Evolutionary conservation across 2,888 invertebrate species (phyloP).

Genomic region (Drosophila multiciliata): DNA sequence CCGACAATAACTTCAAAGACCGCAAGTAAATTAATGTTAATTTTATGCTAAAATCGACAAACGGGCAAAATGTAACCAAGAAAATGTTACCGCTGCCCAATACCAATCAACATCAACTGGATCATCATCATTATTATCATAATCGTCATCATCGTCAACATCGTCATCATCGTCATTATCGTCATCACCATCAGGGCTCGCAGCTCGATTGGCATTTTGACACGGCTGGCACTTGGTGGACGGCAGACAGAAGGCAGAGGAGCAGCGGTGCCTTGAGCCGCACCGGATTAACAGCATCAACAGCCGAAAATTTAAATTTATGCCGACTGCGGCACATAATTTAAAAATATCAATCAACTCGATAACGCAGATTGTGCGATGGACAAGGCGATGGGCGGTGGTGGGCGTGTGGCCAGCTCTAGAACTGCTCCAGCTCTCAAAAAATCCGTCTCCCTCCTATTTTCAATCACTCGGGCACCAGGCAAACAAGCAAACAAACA

Average conservation of each 20-base stretch:
- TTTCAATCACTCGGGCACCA: conserved; percentile 1
- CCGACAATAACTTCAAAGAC: conserved; percentile 79
- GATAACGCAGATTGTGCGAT: conserved; percentile 73
- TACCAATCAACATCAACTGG: conserved; percentile 58
- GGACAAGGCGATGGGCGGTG: conserved; percentile 6
- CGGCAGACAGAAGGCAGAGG: conserved; percentile 9
- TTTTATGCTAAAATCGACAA: conserved; percentile 78
- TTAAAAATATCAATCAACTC: conserved; percentile 80
- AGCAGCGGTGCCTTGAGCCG: conserved; percentile 56
- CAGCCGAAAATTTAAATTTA: conserved; percentile 72
- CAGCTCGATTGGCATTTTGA: conserved; percentile 78
- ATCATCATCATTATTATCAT: conserved; percentile 39
- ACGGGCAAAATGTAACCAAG: conserved; percentile 58
- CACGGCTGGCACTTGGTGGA: conserved; percentile 52
- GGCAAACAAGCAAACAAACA: conserved; percentile 47
- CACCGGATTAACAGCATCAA: conserved; percentile 72
- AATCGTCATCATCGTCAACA: conserved; percentile 26
- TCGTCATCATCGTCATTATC: conserved; percentile 14
- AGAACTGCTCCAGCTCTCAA: background rate
- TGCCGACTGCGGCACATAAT: conserved; percentile 79
- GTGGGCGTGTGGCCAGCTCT: background rate
- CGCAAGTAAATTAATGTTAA: conserved; percentile 81
- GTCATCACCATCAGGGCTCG: conserved; percentile 25
- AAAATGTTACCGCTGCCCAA: conserved; percentile 59
- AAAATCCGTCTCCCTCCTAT: background rate